Evolutionary conservation across 2,113 vertebrate species (phyloP).

Genomic region (Phalacrocorax brasilianus): DNA sequence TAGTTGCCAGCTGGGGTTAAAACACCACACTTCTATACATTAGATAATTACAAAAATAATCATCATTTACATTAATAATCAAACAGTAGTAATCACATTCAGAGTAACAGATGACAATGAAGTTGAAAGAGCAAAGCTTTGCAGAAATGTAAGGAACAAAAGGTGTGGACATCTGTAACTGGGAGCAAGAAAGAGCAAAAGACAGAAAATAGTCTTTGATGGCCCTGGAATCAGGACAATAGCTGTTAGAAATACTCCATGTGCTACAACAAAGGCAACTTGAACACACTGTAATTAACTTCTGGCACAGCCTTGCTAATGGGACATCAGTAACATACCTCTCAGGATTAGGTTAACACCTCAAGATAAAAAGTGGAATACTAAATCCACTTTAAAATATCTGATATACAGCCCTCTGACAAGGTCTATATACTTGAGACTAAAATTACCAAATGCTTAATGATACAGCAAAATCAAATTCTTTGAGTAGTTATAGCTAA

Average conservation of each 20-base stretch:
- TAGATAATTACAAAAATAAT: background rate
- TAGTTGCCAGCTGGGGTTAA: too few relatives aligned
- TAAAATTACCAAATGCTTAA: background rate
- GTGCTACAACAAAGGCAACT: background rate
- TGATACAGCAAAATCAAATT: background rate
- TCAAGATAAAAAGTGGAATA: background rate
- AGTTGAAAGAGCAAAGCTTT: background rate
- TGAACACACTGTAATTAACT: background rate
- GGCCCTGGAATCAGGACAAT: background rate
- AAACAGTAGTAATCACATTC: background rate
- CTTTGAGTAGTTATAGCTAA: background rate
- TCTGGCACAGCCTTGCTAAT: background rate
- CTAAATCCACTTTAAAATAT: background rate
- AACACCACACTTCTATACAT: background rate
- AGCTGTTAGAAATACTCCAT: background rate
- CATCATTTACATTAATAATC: background rate
- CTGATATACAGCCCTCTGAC: background rate
- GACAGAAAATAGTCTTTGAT: background rate
- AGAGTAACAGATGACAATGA: background rate
- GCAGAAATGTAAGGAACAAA: background rate
- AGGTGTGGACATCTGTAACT: background rate
- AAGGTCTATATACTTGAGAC: background rate
- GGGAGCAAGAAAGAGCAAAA: background rate
- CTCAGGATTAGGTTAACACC: background rate
- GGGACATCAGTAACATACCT: background rate